Evolutionary conservation across 1,140 invertebrate species (phyloP), one percentile per base, ranked within the genome.

Genomic region (Philotrypesis tridentata): DNA sequence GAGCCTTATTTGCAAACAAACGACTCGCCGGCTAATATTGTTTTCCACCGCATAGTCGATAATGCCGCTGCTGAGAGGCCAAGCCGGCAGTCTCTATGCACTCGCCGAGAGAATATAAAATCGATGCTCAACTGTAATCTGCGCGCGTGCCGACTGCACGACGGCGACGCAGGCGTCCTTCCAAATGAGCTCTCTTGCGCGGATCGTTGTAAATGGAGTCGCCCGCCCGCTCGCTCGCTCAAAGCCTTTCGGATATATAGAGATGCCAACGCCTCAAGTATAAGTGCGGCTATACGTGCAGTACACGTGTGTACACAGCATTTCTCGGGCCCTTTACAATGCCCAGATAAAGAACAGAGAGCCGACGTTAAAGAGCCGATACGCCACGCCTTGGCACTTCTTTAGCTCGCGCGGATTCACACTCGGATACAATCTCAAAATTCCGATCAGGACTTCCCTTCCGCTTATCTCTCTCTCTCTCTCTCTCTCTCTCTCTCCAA

Each of bases 321-420:
- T 9, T 9, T 5, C 33, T 37, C 33, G 33, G 23, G n/a, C 23
- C 7, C 68, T 70, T n/a, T 31, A 70, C 68, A 70, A 70, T 70
- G 27, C 40, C 68, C 7, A 72, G 70, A 72, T 72, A 72, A 37
- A 23, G 70, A 40, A 14, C 7, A 31, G 29, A 17, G 14, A 31
- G 4, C n/a, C 37, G n/a, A 67, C 68, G 77, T 60, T 71, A 79
- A 72, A 71, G 65, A 55, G 40, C 76, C 25, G 76, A 55, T 79
- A 70, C 21, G 77, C 48, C 77, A 79, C 55, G 68, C 77, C 77
- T 72, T 5, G 70, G 31, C n/a, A 72, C 68, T 79, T 72, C 48
- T 61, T 68, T 43, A 60, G 23, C 60, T n/a, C 9, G 9, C 33
- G 33, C 40, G 48, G 71, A 71, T 79, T 72, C 55, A 31, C 77